Conservation (phyloP, 23 tunicate genomes). For the Styela clava region DNA sequence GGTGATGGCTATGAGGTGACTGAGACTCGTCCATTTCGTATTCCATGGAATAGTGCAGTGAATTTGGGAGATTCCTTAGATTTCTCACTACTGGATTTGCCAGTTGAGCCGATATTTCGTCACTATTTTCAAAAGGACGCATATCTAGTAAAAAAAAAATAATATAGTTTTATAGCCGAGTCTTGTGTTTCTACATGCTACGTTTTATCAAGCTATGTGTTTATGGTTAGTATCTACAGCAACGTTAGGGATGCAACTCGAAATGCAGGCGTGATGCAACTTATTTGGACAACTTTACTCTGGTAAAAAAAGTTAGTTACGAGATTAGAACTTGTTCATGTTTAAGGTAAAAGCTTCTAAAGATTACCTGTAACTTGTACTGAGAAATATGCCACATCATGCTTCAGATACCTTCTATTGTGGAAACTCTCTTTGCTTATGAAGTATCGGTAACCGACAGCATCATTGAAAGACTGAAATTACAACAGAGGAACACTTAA, state of each 20-base stretch:
- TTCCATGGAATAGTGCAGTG: background rate
- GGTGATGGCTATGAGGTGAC: background rate
- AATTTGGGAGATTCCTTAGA: background rate
- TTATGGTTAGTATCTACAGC: no score
- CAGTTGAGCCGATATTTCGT: background rate
- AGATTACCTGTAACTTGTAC: slow-evolving; percentile 69
- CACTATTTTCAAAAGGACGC: slow-evolving; percentile 6
- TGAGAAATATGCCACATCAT: slow-evolving; percentile 54
- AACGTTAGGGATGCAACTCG: no score
- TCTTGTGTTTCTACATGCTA: background rate
- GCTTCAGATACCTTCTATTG: slow-evolving; percentile 55
- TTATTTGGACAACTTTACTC: no score
- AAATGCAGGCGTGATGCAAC: no score
- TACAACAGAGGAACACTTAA: no score
- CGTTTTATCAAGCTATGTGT: no score
- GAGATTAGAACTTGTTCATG: no score
- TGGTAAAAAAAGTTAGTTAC: no score
- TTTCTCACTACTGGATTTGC: background rate
- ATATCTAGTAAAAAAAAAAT: background rate
- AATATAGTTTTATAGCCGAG: background rate
- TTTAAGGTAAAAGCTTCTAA: no score
- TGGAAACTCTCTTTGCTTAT: slow-evolving; percentile 38
- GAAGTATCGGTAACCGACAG: slow-evolving; percentile 61
- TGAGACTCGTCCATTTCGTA: background rate
- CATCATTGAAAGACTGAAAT: slow-evolving; percentile 31